Evolutionary conservation across 53 echinoderm and acorn worm species (phyloP).

Genomic region (Echinometra lucunter): DNA sequence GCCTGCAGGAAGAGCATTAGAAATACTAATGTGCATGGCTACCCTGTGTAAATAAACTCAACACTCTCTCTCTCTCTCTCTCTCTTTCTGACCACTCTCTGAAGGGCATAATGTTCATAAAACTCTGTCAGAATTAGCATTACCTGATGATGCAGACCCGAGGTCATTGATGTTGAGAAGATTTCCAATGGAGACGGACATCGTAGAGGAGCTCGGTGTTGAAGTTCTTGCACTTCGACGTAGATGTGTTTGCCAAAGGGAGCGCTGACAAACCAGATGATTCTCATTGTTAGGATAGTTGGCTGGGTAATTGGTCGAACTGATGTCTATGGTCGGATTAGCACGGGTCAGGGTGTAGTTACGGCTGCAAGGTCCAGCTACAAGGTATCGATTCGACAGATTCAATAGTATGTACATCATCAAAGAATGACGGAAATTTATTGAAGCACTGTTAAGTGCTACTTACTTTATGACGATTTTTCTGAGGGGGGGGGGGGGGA

Average conservation of each 20-base stretch:
- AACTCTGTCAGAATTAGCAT: too few relatives aligned
- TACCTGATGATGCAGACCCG: conserved; percentile 69
- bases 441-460: too few relatives aligned
- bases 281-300: conserved; percentile 90
- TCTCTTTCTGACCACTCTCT: too few relatives aligned
- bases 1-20: too few relatives aligned
- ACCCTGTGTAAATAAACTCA: too few relatives aligned
- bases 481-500: too few relatives aligned
- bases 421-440: too few relatives aligned
- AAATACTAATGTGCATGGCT: too few relatives aligned
- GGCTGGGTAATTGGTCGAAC: conserved; percentile 80
- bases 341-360: conserved; percentile 76
- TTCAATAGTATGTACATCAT: too few relatives aligned
- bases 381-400: neutral
- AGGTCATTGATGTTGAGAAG: conserved; percentile 73
- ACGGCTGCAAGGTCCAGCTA: conserved; percentile 77
- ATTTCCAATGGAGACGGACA: conserved; percentile 75
- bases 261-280: conserved; percentile 79
- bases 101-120: too few relatives aligned
- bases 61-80: too few relatives aligned
- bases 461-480: too few relatives aligned
- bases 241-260: conserved; percentile 80
- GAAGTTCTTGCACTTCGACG: conserved; percentile 73
- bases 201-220: conserved; percentile 83
- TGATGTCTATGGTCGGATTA: conserved; percentile 35